Evolutionary conservation across 2,888 invertebrate genomes (phyloP), one percentile per base, ranked within the genome.

Genomic region (Iphiclides podalirius): DNA sequence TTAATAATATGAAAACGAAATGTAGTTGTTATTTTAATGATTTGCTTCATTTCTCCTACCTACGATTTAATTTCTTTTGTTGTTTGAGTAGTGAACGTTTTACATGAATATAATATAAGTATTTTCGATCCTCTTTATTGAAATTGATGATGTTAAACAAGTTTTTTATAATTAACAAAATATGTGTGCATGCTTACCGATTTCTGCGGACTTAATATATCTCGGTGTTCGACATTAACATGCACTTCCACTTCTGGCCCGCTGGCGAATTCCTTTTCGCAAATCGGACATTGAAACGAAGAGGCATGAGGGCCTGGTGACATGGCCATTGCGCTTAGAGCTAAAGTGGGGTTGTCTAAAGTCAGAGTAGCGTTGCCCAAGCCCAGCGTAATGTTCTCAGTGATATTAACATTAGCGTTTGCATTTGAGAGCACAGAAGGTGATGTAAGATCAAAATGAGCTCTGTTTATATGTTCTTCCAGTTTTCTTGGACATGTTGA

Each of bases 211-310:
- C 94, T 95, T 47, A 95, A 83, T 60, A 95, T 93, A 81, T 95
- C 95, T 66, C 92, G 90, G 72, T 96, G 96, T 65, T 95, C 95
- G 49, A 94, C 93, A 80, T 96, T 96, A 0, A 96, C 95, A 70
- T 96, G 96, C 41, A 95, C 79, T 76, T 96, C 95, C 42, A 96
- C 90, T 71, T 95, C 95, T 1, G 93, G 91, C n/a, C 93, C 92
- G 60, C 92, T 92, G 38, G 91, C 89, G 69, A 94, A 95, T 40
- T 92, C 90, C 58, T 91, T 91, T 52, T 92, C 91, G 78, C 96
- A 96, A 36, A 96, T 90, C 0, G 96, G 96, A 70, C 96, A 96
- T 57, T 93, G 92, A 62, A 92, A 94, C 7, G 90, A 71, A 0
- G 89, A 87, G 13, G 79, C 72, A 36, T 91, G 81, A 4, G 88